These are phyloP conservation scores for Epinephelus moara DNA, from an alignment of 2,113 vertebrate genomes.

Conservation along the genomic window DNA sequence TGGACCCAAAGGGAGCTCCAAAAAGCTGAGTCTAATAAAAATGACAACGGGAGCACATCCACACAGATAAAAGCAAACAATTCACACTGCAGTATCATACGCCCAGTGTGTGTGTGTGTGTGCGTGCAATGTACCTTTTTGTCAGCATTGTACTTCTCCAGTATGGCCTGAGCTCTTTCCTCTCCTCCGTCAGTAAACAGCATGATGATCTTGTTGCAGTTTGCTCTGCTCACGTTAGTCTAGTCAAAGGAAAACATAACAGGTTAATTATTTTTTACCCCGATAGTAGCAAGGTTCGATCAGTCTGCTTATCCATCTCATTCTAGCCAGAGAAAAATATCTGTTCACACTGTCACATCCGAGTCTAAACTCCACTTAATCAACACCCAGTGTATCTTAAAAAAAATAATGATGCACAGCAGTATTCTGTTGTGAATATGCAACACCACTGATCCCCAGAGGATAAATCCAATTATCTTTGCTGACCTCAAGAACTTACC, in stretches of 20 bases:
- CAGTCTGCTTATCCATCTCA: neutral
- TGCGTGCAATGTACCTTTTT: conserved; percentile 87
- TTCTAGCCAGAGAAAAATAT: neutral
- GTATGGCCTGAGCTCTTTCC: conserved; percentile 94
- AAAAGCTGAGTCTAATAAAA: conserved; percentile 54
- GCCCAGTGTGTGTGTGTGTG: neutral
- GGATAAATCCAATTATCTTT: neutral
- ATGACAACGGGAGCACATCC: neutral
- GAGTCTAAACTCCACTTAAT: neutral
- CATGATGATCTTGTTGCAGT: conserved; percentile 99
- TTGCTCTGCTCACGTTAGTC: conserved; percentile 94
- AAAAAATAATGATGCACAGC: neutral
- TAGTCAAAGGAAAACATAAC: conserved; percentile 67
- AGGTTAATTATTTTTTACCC: neutral
- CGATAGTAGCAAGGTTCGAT: too few relatives aligned
- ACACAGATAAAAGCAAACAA: conserved; percentile 30
- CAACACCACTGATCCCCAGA: neutral
- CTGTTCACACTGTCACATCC: neutral
- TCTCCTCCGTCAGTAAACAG: conserved; percentile 98
- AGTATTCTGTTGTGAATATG: neutral
- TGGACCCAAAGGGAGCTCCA: conserved; percentile 54
- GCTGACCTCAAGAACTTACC: neutral
- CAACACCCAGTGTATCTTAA: neutral
- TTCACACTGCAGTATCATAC: conserved; percentile 12
- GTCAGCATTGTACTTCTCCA: conserved; percentile 93